Percentiles rank a stretch among this genome's conserved stretches.
Conservation (phyloP, 2,113 vertebrate species). For the Peromyscus leucopus region DNA sequence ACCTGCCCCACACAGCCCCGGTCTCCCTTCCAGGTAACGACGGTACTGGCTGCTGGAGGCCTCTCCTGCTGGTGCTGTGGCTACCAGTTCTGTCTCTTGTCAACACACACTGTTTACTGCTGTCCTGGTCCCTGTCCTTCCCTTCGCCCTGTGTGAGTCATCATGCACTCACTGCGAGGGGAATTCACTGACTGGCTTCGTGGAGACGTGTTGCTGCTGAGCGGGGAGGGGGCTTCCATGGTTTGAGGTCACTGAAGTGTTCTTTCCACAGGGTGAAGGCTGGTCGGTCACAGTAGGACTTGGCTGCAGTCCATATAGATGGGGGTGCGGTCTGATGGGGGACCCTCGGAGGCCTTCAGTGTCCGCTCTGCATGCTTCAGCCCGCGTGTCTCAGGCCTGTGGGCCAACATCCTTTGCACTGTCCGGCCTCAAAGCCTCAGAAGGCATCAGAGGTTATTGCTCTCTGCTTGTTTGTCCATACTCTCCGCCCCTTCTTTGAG, state of each 20-base stretch:
- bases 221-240: background rate
- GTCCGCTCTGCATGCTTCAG: rapidly evolving
- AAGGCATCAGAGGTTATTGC: background rate
- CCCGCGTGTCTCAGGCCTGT: background rate
- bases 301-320: background rate
- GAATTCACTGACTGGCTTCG: background rate
- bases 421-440: background rate
- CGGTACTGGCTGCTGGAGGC: background rate
- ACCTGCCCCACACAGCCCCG: background rate
- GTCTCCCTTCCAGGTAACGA: background rate
- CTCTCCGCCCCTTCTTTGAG: background rate
- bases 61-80: background rate
- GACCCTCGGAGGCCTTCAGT: background rate
- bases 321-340: background rate
- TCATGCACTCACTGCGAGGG: background rate
- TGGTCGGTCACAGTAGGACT: background rate
- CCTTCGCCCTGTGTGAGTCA: conserved; percentile 66
- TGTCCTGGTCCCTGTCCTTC: conserved; percentile 17
- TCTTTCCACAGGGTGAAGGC: background rate
- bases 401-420: background rate
- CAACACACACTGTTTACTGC: conserved; percentile 65
- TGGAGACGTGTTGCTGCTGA: background rate
- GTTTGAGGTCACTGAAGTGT: background rate
- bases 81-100: conserved; percentile 56
- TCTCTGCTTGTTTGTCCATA: background rate